Percentiles rank a stretch among this genome's conserved stretches.
These are phyloP conservation scores for Hydrolagus affinis DNA, from an alignment of 2,113 vertebrate species.

Conservation along the genomic window DNA sequence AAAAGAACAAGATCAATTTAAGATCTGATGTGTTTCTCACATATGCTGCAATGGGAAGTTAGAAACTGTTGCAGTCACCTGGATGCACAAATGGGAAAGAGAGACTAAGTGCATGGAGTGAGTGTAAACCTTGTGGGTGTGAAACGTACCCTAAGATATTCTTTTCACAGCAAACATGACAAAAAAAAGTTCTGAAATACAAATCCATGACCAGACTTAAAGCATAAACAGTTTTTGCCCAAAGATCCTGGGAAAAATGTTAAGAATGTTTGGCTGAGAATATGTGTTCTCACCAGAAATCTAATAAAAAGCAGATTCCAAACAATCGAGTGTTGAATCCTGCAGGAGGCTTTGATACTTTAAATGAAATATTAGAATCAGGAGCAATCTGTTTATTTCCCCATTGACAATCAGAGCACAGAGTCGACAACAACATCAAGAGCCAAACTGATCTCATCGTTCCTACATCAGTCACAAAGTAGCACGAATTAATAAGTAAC, in stretches of 20 bases:
- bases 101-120: no score
- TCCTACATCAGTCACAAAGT: background rate
- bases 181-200: background rate
- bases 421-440: background rate
- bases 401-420: background rate
- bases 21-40: no score
- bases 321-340: background rate
- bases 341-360: background rate
- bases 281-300: slow-evolving; percentile 61
- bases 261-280: slow-evolving; percentile 57
- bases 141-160: background rate
- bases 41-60: no score
- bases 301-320: background rate
- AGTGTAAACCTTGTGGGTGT: background rate
- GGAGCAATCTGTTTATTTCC: background rate
- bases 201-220: background rate
- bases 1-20: no score
- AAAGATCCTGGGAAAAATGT: slow-evolving; percentile 60
- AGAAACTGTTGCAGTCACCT: no score
- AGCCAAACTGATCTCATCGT: background rate
- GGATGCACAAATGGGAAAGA: no score
- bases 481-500: background rate
- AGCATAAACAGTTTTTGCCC: background rate
- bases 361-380: background rate
- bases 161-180: background rate